Evolutionary conservation across 2,888 invertebrate genomes (phyloP).

Genomic region (Tillus elongatus): DNA sequence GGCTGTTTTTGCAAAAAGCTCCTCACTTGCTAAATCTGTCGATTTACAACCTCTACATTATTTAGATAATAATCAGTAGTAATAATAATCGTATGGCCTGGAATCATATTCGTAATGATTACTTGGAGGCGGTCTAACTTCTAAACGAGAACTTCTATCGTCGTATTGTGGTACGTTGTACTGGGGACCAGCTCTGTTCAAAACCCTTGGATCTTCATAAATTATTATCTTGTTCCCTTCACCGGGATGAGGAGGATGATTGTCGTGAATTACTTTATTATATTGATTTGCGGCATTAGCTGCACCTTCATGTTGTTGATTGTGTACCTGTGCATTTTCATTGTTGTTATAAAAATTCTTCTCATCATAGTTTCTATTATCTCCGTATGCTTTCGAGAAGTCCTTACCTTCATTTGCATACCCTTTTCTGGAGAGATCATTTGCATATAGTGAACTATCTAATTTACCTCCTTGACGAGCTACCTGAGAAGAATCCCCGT

Average conservation of each 20-base stretch:
- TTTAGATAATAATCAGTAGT: too few species aligned
- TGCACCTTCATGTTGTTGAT: conserved; percentile 22
- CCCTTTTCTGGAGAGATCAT: conserved; percentile 30
- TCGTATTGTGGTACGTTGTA: too few species aligned
- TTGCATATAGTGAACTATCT: conserved; percentile 27
- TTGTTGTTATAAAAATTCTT: conserved; percentile 32
- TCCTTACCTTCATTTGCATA: conserved; percentile 33
- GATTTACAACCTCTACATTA: too few species aligned
- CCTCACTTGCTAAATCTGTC: too few species aligned
- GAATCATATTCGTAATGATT: too few species aligned
- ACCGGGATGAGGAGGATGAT: conserved; percentile 27
- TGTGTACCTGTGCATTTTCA: too few species aligned
- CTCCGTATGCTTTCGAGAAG: conserved; percentile 30
- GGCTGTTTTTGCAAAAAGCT: too few species aligned
- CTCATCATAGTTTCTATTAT: conserved; percentile 30
- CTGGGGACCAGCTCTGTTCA: conserved; percentile 16
- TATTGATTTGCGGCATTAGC: conserved; percentile 23
- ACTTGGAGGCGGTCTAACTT: too few species aligned
- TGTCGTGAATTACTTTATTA: conserved; percentile 27
- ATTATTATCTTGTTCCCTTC: conserved; percentile 34
- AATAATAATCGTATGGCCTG: too few species aligned
- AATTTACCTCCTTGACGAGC: conserved; percentile 28
- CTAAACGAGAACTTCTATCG: too few species aligned
- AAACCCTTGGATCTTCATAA: conserved; percentile 37
- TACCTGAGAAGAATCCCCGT: conserved; percentile 28